Conservation (phyloP, 2,888 invertebrate species). For the Hoplodrina blanda region DNA sequence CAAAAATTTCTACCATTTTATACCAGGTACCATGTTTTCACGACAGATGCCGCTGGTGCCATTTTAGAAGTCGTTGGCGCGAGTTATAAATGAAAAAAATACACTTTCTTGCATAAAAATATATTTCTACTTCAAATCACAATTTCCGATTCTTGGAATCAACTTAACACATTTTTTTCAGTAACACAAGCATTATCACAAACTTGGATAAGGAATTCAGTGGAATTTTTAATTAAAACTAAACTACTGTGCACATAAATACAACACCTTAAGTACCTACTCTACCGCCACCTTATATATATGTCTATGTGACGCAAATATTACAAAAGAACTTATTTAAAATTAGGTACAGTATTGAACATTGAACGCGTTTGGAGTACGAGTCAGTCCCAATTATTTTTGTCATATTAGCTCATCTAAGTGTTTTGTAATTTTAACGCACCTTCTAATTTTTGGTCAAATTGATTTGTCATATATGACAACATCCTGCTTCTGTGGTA, state of each 20-base stretch:
- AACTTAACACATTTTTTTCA: conserved; percentile 61
- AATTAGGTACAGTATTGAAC: conserved; percentile 13
- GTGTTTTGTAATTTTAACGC: neutral
- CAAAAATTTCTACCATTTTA: conserved; percentile 47
- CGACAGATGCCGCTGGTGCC: conserved; percentile 22
- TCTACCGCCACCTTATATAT: conserved; percentile 56
- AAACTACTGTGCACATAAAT: conserved; percentile 61
- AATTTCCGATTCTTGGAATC: conserved; percentile 76
- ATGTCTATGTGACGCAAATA: conserved; percentile 36
- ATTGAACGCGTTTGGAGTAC: neutral
- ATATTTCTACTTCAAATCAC: conserved; percentile 79
- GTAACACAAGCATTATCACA: conserved; percentile 64
- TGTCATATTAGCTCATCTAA: conserved; percentile 26
- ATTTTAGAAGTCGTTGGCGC: neutral
- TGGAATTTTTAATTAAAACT: conserved; percentile 55
- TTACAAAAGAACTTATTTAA: conserved; percentile 24
- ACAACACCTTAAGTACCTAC: conserved; percentile 53
- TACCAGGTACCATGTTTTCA: neutral
- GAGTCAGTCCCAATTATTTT: conserved; percentile 17
- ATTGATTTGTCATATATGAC: neutral
- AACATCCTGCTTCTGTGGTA: neutral
- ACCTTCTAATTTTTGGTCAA: neutral
- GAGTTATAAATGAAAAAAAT: conserved; percentile 58
- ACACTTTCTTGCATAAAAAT: conserved; percentile 71
- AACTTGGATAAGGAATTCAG: conserved; percentile 52